These are phyloP conservation scores for Tetraneura akinire DNA, from an alignment of 1,140 invertebrate species.

Conservation along the genomic window DNA sequence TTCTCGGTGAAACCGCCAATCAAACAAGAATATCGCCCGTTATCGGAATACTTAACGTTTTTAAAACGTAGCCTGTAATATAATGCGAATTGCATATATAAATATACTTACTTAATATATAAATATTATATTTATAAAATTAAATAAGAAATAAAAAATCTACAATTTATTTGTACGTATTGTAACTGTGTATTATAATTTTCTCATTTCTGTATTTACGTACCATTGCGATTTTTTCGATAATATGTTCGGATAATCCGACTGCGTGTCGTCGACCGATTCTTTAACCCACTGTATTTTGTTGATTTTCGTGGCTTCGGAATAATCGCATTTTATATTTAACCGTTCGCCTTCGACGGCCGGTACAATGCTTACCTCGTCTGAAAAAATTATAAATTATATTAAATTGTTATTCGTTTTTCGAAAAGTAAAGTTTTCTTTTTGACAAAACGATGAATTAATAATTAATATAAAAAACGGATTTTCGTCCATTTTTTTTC, in stretches of 20 bases:
- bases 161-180: no score
- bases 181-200: no score
- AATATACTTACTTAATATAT: no score
- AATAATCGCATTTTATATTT: constrained; percentile 33
- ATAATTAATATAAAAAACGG: no score
- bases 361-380: not conserved
- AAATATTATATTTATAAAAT: no score
- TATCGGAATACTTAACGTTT: constrained; percentile 22
- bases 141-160: no score
- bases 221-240: constrained; percentile 38
- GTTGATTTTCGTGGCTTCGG: constrained; percentile 9
- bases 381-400: not conserved
- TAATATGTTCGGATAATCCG: not conserved
- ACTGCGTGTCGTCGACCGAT: not conserved
- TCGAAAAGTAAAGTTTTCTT: no score
- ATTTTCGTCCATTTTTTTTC: no score
- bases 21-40: constrained; percentile 31
- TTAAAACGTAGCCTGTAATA: constrained; percentile 36
- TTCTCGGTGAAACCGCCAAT: constrained; percentile 16
- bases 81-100: not conserved
- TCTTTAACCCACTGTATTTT: constrained; percentile 37
- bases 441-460: no score
- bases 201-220: not conserved
- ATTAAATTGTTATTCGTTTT: no score
- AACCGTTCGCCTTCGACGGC: constrained; percentile 39